These are phyloP conservation scores for Xiphophorus hellerii DNA, from an alignment of 2,113 vertebrate species.

Conservation along the genomic window DNA sequence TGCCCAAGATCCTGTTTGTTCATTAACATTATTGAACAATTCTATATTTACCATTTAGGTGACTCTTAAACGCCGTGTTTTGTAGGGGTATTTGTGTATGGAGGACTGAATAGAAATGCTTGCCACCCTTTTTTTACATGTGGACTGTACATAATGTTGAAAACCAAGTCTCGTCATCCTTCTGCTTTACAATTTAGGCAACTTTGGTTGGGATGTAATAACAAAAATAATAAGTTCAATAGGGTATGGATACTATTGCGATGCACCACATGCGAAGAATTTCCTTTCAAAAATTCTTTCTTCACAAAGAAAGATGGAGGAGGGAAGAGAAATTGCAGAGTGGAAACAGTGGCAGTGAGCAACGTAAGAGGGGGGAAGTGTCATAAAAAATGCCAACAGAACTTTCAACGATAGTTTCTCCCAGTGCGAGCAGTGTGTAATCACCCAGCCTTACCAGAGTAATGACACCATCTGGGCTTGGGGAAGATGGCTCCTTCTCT, in stretches of 20 bases:
- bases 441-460: slow-evolving; percentile 81
- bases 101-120: not conserved
- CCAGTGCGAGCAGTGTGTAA: slow-evolving; percentile 75
- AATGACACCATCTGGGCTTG: slow-evolving; percentile 83
- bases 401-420: slow-evolving; percentile 74
- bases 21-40: not conserved
- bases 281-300: not conserved
- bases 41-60: not conserved
- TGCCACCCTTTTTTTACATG: too few species aligned
- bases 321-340: not conserved
- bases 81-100: not conserved
- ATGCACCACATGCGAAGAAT: not conserved
- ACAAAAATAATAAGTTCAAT: not conserved
- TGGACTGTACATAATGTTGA: not conserved
- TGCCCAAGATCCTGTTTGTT: too few species aligned
- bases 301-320: not conserved
- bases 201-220: not conserved
- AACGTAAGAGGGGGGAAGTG: slow-evolving; percentile 8
- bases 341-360: slow-evolving; percentile 15
- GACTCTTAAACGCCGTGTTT: not conserved
- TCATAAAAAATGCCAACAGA: slow-evolving; percentile 65
- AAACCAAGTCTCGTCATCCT: not conserved
- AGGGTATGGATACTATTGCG: not conserved
- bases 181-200: not conserved
- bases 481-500: slow-evolving; percentile 73